Evolutionary conservation across 1,140 invertebrate genomes (phyloP).

Genomic region (Oryzaephilus surinamensis): DNA sequence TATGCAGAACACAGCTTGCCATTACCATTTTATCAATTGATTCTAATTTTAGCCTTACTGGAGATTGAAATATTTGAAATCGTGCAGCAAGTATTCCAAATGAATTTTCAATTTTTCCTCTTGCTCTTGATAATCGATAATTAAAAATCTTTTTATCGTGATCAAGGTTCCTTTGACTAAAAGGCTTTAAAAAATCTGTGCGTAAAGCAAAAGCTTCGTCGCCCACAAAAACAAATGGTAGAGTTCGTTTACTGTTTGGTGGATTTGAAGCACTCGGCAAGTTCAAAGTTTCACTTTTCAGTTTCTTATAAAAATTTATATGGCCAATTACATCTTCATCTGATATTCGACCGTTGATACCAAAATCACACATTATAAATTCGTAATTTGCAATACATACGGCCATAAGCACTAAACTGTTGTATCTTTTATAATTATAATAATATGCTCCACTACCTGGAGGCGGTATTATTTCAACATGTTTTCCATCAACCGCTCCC

Average conservation of each 20-base stretch:
- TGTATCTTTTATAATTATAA: slow-evolving; percentile 34
- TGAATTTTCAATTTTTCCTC: slow-evolving; percentile 5
- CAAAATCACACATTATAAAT: slow-evolving; percentile 28
- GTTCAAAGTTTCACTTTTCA: slow-evolving; percentile 7
- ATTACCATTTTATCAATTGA: too few relatives aligned
- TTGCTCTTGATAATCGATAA: slow-evolving; percentile 2
- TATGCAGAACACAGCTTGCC: too few relatives aligned
- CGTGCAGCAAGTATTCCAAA: too few relatives aligned
- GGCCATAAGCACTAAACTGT: slow-evolving; percentile 28
- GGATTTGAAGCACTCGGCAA: slow-evolving; percentile 10
- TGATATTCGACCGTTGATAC: slow-evolving; percentile 26
- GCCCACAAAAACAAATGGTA: slow-evolving; percentile 28
- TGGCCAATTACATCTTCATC: slow-evolving; percentile 27
- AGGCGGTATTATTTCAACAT: slow-evolving; percentile 25
- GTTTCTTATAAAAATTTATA: slow-evolving; percentile 19
- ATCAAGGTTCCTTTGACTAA: background rate
- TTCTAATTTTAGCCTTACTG: too few relatives aligned
- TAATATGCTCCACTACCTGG: slow-evolving; percentile 27
- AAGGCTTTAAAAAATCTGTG: background rate
- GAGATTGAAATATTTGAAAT: too few relatives aligned
- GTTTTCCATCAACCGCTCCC: slow-evolving; percentile 36
- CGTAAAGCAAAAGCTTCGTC: slow-evolving; percentile 29
- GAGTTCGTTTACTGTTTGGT: slow-evolving; percentile 13
- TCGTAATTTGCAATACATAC: slow-evolving; percentile 29
- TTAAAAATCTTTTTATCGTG: slow-evolving; percentile 4